phyloP scores from a whole-genome alignment of 2,888 invertebrate genomes.

The Rhingia campestris region DNA sequence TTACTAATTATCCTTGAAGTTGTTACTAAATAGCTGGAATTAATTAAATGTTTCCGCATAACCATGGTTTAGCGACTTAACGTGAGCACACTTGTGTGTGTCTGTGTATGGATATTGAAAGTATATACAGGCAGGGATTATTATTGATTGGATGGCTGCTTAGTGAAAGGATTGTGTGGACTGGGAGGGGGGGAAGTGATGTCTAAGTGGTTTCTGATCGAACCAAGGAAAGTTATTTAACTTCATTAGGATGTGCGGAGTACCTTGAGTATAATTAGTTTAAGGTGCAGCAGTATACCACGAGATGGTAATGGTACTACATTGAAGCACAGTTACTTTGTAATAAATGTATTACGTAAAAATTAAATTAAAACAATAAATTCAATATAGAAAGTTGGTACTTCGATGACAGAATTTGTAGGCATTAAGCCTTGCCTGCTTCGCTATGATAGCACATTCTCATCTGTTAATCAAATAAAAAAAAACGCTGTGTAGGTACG shows the following conservation, averaged over 20 bases:
- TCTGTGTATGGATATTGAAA: constrained; percentile 17
- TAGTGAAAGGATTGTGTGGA: constrained; percentile 5
- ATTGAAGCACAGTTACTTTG: no score
- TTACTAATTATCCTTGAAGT: constrained; percentile 71
- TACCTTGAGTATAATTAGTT: no score
- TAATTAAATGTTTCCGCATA: constrained; percentile 68
- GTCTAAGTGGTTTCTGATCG: constrained; percentile 61
- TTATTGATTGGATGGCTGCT: constrained; percentile 36
- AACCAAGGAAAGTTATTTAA: constrained; percentile 59
- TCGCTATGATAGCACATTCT: no score
- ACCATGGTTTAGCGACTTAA: constrained; percentile 39
- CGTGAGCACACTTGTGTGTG: constrained; percentile 11
- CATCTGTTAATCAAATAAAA: no score
- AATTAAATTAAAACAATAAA: no score
- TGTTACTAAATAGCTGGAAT: constrained; percentile 70
- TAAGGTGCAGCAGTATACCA: no score
- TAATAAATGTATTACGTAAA: no score
- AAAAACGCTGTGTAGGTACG: no score
- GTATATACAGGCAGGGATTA: constrained; percentile 33
- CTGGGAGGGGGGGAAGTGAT: constrained; percentile 41
- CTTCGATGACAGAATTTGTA: no score
- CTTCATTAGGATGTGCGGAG: constrained; percentile 53
- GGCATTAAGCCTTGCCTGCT: no score
- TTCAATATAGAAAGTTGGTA: no score
- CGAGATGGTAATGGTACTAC: no score